Base-by-base conservation (phyloP, 2,888 invertebrate species). In the Plagodis dolabraria region DNA sequence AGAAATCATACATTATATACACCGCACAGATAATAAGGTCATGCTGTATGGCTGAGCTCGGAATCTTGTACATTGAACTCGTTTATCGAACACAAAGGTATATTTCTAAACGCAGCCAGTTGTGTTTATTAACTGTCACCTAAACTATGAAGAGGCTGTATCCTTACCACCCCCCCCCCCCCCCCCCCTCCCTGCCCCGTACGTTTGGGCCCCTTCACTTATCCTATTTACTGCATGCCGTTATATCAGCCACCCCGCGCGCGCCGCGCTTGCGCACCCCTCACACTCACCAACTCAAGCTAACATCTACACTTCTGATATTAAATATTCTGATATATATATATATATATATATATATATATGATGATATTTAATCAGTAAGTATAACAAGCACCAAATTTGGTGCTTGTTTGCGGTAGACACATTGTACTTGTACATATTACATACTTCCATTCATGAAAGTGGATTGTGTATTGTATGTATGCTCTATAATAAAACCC, bases 151-250 rank as follows among this genome's bases (percentile, higher is more conserved):
- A 42, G 52, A 53, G 52, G 49, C 47, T 43, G 12, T 9, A 33
- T 54, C 53, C 56, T 43, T 43, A 33, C 22, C 35, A 36, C 54
- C 46, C 5, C 36, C 53, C 35, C 54, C 35, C 43, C 54, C 46
- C 5, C 36, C 53, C 35, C 54, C 36, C 45, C 10, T 6, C 42
- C 33, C 10, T 46, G 51, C 51, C 35, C 44, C n/a, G 42, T 10
- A 42, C 42, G 48, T 45, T 38, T 47, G 43, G 55, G 44, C 38
- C 52, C 35, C 44, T 53, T 11, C 38, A 35, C 40, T 10, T 9
- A 53, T 12, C 53, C 67, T 65, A 68, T 67, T 64, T 69, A 74
- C 65, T 67, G 69, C 68, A 63, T 65, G 70, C 77, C 77, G 77
- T 74, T 74, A 76, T 67, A 76, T 67, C 56, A 54, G 63, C 49